Evolutionary conservation across 2,888 invertebrate species (phyloP), one percentile per base, ranked within the genome.

Genomic region (Achlya flavicornis): DNA sequence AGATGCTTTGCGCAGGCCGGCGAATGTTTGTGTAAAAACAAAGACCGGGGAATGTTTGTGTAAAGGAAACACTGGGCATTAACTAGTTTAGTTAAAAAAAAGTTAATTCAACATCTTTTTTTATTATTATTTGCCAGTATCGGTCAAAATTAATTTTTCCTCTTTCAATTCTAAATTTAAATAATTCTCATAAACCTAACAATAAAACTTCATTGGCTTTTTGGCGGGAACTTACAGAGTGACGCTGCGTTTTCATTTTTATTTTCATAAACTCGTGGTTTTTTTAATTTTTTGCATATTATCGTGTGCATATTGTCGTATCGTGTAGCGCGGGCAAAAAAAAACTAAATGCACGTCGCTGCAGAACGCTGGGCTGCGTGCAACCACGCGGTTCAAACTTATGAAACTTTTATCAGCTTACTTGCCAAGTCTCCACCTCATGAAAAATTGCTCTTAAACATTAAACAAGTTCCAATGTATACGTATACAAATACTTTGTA

Each of bases 331-430:
- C 8, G 46, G 46, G 1, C 5, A 59, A n/a, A 4, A 4, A 19
- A 38, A 38, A 16, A 59, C 38, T 38, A 19, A 26, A 60, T 19
- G 19, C 14, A 26, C 60, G 16, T 41, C 16, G 35, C 43, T 14
- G n/a, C 19, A 53, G 53, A 53, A 53, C 41, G 41, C 19, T 43
- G 41, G 38, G 19, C 33, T 60, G 60, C 60, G 60, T 60, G 60
- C 43, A 3, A 41, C 41, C 60, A 41, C 60, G 60, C 41, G 60
- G n/a, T 46, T 6, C 41, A 11, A n/a, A 60, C 60, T 41, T 41
- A 41, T 4, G 7, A 41, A 60, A 41, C 41, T 43, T 60, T 60
- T 60, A 60, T 43, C 60, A 26, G 41, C 41, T 12, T 19, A 19
- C 19, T 53, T 53, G 53, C 16, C 53, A 53, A 53, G 58, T 38